Evolutionary conservation across 2,113 vertebrate species (phyloP), one percentile per base, ranked within the genome.

Genomic region (Lepisosteus osseus): DNA sequence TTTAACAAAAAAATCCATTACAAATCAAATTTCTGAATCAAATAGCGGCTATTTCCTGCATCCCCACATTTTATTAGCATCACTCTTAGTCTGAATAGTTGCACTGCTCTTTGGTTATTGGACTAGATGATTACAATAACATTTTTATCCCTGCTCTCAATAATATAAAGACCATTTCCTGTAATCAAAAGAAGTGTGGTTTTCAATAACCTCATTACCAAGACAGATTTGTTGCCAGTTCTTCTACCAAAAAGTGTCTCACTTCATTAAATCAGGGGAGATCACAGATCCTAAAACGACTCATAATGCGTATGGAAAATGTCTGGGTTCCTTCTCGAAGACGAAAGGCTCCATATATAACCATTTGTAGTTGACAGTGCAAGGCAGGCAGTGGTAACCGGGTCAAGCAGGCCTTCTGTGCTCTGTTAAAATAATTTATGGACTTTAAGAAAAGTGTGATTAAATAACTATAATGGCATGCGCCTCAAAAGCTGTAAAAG

Each of bases 401-500:
- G 81, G 82, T 86, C 78, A 81, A 76, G 69, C 74, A 6, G 54
- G 73, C 63, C 55, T 56, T 61, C 62, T 54, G 29, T 68, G 72
- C 72, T 78, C 77, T 74, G 72, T 76, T 82, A 79, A 74, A 77
- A 74, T 83, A 77, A 86, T 89, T 85, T 82, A 86, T 82, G 75
- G 77, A 65, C 82, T 78, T 80, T 72, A 64, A 80, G 80, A 82
- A 81, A 74, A 75, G 81, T 69, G 80, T 76, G 82, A 83, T 87
- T 83, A 85, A 87, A 81, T 76, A 77, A 82, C 80, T 77, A 80
- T 82, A 82, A 86, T 80, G 72, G 76, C 57, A 74, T 84, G 80
- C 68, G 78, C 80, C 82, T 78, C 74, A 68, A 78, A 74, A 82
- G 82, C 81, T 61, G 80, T 87, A 86, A 90, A 82, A 89, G 77